A percentile compares a stretch with the other conserved stretches of the same genome.
phyloP scores from a whole-genome alignment of 1,140 invertebrate genomes.

The Dreissena polymorpha region DNA sequence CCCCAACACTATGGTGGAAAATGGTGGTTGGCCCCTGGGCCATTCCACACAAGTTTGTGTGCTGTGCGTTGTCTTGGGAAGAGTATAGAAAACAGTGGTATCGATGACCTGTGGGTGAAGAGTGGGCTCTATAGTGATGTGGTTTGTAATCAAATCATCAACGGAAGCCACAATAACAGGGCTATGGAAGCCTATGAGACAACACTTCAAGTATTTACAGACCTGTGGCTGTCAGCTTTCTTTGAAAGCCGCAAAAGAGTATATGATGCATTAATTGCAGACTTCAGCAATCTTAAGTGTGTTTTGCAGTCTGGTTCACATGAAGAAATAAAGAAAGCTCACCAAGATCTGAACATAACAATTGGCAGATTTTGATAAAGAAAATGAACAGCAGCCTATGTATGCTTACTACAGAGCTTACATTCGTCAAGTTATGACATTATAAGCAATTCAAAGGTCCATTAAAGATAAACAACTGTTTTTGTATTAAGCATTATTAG shows the following conservation, averaged over 20 bases:
- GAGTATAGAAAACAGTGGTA: constrained; percentile 15
- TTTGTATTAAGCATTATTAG: constrained; percentile 3
- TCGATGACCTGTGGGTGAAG: background rate
- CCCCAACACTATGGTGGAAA: constrained; percentile 3
- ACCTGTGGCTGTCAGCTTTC: constrained; percentile 11
- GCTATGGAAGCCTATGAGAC: constrained; percentile 16
- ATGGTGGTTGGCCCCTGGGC: constrained; percentile 11
- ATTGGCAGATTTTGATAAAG: constrained; percentile 12
- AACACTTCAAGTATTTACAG: constrained; percentile 7
- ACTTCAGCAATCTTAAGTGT: background rate
- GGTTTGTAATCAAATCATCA: constrained; percentile 10
- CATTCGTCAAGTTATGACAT: too few species aligned
- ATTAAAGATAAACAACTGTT: background rate
- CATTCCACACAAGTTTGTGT: constrained; percentile 16
- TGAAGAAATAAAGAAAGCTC: background rate
- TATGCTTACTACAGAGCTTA: too few species aligned
- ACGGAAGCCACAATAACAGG: constrained; percentile 13
- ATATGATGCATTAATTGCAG: background rate
- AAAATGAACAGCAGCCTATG: background rate
- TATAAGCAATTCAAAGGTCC: too few species aligned
- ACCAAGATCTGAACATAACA: background rate
- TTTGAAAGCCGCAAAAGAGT: background rate
- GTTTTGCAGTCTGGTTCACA: background rate
- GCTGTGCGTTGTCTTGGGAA: constrained; percentile 13
- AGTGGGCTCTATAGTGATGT: constrained; percentile 7